Evolutionary conservation across 2,888 invertebrate species (phyloP).

Genomic region (Polyommatus iphigenia): DNA sequence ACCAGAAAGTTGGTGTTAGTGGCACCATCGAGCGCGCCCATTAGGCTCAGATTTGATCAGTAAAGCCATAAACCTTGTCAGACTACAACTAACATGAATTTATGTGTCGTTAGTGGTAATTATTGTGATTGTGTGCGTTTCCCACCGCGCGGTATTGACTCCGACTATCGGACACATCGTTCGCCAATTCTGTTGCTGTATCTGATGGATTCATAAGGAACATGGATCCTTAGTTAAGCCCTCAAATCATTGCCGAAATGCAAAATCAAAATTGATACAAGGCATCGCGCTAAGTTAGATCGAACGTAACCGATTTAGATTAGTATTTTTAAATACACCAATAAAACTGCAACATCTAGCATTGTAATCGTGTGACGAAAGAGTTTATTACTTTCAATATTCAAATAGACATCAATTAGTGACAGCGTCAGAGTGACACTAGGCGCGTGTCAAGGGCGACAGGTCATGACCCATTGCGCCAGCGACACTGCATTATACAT

Average conservation of each 20-base stretch:
- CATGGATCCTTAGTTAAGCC: neutral
- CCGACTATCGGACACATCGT: slow-evolving; percentile 9
- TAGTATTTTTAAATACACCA: neutral
- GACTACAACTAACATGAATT: neutral
- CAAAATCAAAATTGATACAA: neutral
- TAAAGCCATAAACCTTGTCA: slow-evolving; percentile 10
- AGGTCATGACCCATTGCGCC: slow-evolving; percentile 54
- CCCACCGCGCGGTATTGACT: slow-evolving; percentile 25
- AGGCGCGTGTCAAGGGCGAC: slow-evolving; percentile 66
- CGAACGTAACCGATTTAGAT: no score
- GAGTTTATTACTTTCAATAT: neutral
- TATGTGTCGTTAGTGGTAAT: slow-evolving; percentile 16
- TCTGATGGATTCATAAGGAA: neutral
- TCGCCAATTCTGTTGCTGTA: neutral
- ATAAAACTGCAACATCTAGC: neutral
- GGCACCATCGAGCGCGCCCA: neutral
- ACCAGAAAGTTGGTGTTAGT: neutral
- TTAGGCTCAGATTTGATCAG: neutral
- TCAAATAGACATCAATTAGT: neutral
- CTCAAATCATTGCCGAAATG: neutral
- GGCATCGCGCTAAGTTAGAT: neutral
- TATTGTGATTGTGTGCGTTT: slow-evolving; percentile 23
- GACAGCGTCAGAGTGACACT: slow-evolving; percentile 14
- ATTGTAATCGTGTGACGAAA: neutral
- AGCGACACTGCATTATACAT: slow-evolving; percentile 9